These are phyloP conservation scores for Carollia perspicillata DNA, from an alignment of 2,113 vertebrate species.

Conservation along the genomic window DNA sequence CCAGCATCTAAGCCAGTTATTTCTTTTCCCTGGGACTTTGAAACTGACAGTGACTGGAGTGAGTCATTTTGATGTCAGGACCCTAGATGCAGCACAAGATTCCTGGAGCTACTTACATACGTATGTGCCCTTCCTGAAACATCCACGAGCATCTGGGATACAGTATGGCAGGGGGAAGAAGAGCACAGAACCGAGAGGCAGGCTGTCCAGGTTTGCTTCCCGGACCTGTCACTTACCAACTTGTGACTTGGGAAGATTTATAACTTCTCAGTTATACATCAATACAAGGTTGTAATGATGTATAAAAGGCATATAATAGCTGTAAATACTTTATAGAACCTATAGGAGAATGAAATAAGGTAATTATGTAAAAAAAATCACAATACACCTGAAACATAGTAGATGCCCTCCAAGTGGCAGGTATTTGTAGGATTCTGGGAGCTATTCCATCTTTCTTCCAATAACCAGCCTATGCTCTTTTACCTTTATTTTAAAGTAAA, in stretches of 20 bases:
- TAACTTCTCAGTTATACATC: neutral
- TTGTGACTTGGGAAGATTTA: neutral
- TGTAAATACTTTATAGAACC: neutral
- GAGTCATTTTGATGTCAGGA: neutral
- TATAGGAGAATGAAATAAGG: neutral
- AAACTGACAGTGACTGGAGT: neutral
- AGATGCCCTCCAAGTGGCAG: neutral
- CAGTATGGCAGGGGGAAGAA: neutral
- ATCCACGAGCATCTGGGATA: neutral
- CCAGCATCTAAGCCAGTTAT: neutral
- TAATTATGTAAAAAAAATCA: neutral
- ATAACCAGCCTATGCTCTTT: neutral
- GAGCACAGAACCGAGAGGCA: neutral
- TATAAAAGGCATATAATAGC: neutral
- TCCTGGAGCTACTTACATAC: neutral
- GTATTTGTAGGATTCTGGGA: neutral
- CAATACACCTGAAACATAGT: neutral
- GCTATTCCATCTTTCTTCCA: neutral
- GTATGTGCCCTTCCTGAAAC: neutral
- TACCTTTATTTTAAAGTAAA: neutral
- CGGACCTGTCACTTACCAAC: neutral
- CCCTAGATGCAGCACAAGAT: neutral
- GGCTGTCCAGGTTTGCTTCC: neutral
- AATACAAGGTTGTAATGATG: neutral
- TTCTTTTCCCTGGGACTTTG: neutral